Percentiles rank a stretch among this genome's conserved stretches.
Conservation (phyloP, 2,113 vertebrate genomes). For the Nycticorax nycticorax region DNA sequence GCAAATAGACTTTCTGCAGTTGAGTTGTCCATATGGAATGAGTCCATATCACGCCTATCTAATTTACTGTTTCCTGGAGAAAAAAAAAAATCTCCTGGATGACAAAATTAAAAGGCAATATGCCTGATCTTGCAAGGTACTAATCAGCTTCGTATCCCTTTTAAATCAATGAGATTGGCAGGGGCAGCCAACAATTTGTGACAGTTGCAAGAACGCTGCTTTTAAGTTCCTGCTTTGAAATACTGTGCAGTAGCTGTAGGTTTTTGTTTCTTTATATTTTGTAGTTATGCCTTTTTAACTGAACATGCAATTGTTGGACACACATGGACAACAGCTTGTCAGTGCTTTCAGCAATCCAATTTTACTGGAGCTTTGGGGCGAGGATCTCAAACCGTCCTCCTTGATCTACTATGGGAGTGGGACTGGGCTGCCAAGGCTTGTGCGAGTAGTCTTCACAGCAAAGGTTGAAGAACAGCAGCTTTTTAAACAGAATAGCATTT, state of each 20-base stretch:
- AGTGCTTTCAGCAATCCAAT: not conserved
- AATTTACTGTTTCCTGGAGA: constrained; percentile 7
- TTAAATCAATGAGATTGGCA: constrained; percentile 1
- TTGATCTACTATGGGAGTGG: not conserved
- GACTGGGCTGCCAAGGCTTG: not conserved
- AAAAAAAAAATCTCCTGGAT: not conserved
- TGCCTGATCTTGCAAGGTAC: constrained; percentile 11
- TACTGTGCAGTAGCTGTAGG: not conserved
- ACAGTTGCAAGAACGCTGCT: not conserved
- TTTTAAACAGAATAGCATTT: constrained; percentile 1
- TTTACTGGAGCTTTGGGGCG: not conserved
- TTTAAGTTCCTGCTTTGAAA: constrained; percentile 40
- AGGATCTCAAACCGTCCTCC: not conserved
- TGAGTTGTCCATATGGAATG: not conserved
- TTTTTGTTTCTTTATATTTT: constrained; percentile 21
- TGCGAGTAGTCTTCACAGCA: not conserved
- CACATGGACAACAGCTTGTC: not conserved
- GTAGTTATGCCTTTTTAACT: not conserved
- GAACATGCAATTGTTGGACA: not conserved
- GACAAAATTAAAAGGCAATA: constrained; percentile 31
- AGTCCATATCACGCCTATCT: not conserved
- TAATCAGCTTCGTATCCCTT: not conserved
- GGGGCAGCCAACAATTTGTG: not conserved
- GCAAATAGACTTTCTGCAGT: constrained; percentile 7
- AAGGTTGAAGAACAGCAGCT: not conserved